phyloP scores from a whole-genome alignment of 2,888 invertebrate species.

The Andricus curvator region DNA sequence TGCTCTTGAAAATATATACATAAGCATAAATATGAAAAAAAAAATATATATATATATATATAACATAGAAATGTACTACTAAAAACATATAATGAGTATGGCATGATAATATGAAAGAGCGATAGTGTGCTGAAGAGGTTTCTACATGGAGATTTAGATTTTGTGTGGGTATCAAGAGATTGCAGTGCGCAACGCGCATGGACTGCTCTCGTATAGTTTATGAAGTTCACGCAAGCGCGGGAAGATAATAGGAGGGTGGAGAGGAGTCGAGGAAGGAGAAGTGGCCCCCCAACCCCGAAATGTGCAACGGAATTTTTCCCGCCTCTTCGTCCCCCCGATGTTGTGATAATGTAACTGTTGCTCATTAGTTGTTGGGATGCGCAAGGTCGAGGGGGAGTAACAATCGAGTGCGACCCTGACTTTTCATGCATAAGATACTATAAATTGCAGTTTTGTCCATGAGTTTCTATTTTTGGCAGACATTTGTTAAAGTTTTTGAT shows the following conservation, averaged over 20 bases:
- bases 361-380: constrained; percentile 28
- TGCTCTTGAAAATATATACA: not conserved
- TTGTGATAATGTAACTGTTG: constrained; percentile 33
- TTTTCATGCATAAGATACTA: not conserved
- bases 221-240: constrained; percentile 29
- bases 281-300: constrained; percentile 4
- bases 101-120: not conserved
- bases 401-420: constrained; percentile 37
- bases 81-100: not conserved
- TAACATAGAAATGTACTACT: not conserved
- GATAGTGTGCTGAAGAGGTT: not conserved
- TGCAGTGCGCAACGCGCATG: constrained; percentile 9
- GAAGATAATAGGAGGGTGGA: not conserved
- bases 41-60: not conserved
- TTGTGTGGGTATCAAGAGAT: not conserved
- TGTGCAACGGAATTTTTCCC: constrained; percentile 7
- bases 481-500: no score
- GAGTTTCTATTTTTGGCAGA: not conserved
- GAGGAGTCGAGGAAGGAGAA: not conserved
- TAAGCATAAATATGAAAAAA: not conserved
- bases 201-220: not conserved
- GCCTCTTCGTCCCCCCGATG: not conserved
- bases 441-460: not conserved
- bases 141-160: not conserved
- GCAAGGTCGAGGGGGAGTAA: constrained; percentile 22